Percentiles rank a stretch among this genome's conserved stretches.
phyloP scores from a whole-genome alignment of 2,113 vertebrate species.

The Erythrocercus mccallii region DNA sequence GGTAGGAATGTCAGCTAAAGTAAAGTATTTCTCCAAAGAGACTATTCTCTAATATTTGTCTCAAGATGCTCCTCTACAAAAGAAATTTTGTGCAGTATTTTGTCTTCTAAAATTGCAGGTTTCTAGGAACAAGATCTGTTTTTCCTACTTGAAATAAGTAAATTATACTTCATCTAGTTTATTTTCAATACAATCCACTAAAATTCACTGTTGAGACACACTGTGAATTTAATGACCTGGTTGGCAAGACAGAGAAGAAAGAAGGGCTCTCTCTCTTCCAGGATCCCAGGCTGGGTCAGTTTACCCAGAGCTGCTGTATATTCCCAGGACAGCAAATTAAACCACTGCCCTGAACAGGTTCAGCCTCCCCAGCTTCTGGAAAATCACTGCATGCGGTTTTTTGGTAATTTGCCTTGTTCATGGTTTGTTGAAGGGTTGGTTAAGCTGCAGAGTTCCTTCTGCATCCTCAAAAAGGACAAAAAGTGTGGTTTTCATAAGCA shows the following conservation, averaged over 20 bases:
- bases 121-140: background rate
- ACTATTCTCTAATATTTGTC: background rate
- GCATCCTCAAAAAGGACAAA: background rate
- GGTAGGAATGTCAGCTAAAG: background rate
- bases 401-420: background rate
- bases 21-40: background rate
- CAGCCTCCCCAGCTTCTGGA: background rate
- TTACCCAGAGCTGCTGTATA: background rate
- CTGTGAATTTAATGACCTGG: background rate
- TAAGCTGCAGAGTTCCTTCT: background rate
- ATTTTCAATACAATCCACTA: background rate
- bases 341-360: rapidly evolving
- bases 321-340: background rate
- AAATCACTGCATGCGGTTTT: rapidly evolving
- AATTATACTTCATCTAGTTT: background rate
- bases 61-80: background rate
- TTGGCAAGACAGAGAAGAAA: background rate
- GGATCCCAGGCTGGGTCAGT: background rate
- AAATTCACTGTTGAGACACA: background rate
- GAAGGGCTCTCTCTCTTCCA: background rate
- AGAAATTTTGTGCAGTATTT: background rate
- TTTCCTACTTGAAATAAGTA: background rate
- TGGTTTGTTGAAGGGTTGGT: background rate
- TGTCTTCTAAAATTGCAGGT: background rate
- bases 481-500: background rate